phyloP scores from a whole-genome alignment of 2,113 vertebrate genomes.

The Phalacrocorax brasilianus region DNA sequence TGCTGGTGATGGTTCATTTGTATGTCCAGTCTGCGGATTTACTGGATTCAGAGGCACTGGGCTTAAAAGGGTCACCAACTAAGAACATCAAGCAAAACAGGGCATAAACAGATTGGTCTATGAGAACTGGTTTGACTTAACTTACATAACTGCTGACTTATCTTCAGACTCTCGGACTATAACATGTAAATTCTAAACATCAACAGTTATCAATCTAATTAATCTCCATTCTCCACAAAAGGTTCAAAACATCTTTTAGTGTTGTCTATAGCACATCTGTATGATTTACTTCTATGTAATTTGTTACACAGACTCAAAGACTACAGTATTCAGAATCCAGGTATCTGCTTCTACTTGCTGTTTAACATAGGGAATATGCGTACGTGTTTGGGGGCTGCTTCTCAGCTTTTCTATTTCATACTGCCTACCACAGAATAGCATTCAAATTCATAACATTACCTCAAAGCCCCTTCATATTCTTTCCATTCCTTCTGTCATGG shows the following conservation, averaged over 20 bases:
- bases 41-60: constrained; percentile 66
- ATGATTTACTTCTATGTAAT: neutral
- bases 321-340: neutral
- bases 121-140: neutral
- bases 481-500: neutral
- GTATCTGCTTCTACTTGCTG: neutral
- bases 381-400: neutral
- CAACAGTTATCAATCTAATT: neutral
- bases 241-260: neutral
- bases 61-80: constrained; percentile 50
- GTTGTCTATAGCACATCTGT: neutral
- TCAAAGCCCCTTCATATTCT: neutral
- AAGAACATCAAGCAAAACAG: constrained; percentile 14
- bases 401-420: neutral
- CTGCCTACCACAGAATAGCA: neutral
- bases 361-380: neutral
- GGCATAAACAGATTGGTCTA: neutral
- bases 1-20: constrained; percentile 3
- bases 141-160: neutral
- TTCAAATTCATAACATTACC: neutral
- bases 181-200: neutral
- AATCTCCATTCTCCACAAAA: neutral
- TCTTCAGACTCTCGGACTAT: neutral
- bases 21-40: constrained; percentile 1
- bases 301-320: neutral